Base-by-base conservation (phyloP, 2,888 invertebrate genomes). In the Ennomos fuscantarius region DNA sequence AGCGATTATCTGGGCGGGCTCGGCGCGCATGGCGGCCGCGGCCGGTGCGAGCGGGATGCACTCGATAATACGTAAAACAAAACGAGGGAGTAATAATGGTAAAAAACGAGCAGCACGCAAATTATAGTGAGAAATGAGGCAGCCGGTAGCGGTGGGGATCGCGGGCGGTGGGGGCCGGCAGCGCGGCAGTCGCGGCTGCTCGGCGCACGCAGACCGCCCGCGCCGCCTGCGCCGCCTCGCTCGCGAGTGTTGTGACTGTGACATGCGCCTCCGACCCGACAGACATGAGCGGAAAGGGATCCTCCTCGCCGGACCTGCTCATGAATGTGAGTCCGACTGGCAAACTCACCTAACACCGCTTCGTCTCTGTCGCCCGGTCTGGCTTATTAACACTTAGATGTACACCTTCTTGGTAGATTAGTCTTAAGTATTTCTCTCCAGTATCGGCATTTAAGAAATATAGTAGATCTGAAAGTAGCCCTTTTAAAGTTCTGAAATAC, bases 121-220 rank as follows among this genome's bases (percentile, higher is more conserved):
- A 92, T 92, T 92, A 92, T 90, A 91, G 91, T 92, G 92, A 90
- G 92, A 92, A 92, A 91, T 89, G 89, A 89, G 90, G 88, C 89
- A 90, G 89, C 87, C 90, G 91, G 91, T 91, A 91, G 92, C 90
- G 92, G 90, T 89, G 92, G 90, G 91, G 92, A 86, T 82, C 75
- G 73, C 72, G 83, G 84, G 82, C 77, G 79, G 86, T 82, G 86
- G 86, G 87, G 87, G 79, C 82, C 73, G 66, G 71, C 34, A 73
- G 77, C 76, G 81, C 88, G 88, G 87, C 88, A 89, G 89, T 89
- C 86, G 85, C 83, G 85, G 80, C 79, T 82, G 86, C 82, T 81
- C 81, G 83, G 81, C 86, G 86, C 84, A 79, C 84, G 85, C 83
- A 85, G 84, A 84, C 84, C 87, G 87, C 88, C 84, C 85, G 86